These are phyloP conservation scores for Megastigmus dorsalis DNA, from an alignment of 2,888 invertebrate species.

Conservation along the genomic window DNA sequence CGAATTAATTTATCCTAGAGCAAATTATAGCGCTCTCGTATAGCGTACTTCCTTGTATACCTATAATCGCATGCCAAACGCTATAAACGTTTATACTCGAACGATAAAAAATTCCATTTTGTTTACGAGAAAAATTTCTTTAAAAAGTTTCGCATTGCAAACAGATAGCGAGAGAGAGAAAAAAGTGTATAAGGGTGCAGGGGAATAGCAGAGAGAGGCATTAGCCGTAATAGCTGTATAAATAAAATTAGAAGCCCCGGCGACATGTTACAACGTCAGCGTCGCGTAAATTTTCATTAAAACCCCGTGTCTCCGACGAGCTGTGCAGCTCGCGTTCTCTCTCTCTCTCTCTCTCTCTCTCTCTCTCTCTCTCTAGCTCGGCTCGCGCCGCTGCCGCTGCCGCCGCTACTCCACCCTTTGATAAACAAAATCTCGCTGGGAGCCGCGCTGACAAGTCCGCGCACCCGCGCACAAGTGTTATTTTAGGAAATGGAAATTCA, in stretches of 20 bases:
- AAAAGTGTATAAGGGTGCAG: too few species aligned
- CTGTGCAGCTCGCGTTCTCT: too few species aligned
- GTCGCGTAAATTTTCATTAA: constrained; percentile 51
- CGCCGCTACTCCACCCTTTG: constrained; percentile 27
- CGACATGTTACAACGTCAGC: constrained; percentile 25
- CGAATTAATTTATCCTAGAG: too few species aligned
- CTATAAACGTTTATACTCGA: too few species aligned
- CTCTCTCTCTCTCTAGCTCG: neutral
- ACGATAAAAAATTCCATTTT: too few species aligned
- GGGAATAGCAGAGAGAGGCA: neutral
- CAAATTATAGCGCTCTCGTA: too few species aligned
- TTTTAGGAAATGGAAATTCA: constrained; percentile 53
- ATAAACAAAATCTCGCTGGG: constrained; percentile 50
- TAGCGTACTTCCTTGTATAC: too few species aligned
- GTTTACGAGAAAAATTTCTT: too few species aligned
- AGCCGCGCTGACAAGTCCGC: constrained; percentile 26
- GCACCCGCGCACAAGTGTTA: constrained; percentile 41
- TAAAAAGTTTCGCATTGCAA: too few species aligned
- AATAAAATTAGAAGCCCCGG: constrained; percentile 46
- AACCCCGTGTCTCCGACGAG: constrained; percentile 12
- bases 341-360: neutral
- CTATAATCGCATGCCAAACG: too few species aligned
- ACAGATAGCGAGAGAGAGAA: too few species aligned
- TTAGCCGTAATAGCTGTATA: constrained; percentile 18
- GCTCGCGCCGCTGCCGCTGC: too few species aligned